Evolutionary conservation across 2,888 invertebrate species (phyloP).

Genomic region (Helicoverpa assulta): DNA sequence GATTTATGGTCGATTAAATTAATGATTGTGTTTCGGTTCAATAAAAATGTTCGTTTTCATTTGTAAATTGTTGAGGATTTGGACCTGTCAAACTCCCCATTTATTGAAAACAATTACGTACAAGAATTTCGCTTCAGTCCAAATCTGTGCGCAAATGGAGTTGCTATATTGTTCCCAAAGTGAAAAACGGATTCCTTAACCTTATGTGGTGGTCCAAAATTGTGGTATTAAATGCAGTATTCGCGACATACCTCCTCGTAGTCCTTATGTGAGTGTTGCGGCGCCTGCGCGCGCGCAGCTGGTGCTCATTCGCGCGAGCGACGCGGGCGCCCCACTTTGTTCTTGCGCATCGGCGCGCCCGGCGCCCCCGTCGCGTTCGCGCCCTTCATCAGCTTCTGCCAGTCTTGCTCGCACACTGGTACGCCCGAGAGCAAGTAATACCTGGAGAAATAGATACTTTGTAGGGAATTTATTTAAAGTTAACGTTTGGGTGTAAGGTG

Average conservation of each 20-base stretch:
- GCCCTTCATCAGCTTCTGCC: slow-evolving; percentile 97
- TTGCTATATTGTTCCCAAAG: neutral
- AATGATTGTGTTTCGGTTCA: slow-evolving; percentile 50
- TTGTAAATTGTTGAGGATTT: neutral
- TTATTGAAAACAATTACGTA: neutral
- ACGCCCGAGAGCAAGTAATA: slow-evolving; percentile 97
- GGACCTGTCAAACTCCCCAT: neutral
- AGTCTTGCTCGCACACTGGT: slow-evolving; percentile 98
- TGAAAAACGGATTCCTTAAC: neutral
- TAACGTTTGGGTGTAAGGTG: no score
- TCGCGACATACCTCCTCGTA: slow-evolving; percentile 82
- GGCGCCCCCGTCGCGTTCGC: slow-evolving; percentile 90
- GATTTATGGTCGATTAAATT: slow-evolving; percentile 55
- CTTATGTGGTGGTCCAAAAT: neutral
- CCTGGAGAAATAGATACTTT: slow-evolving; percentile 77
- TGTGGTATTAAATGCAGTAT: neutral
- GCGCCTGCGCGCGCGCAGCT: slow-evolving; percentile 70
- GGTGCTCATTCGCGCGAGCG: slow-evolving; percentile 96
- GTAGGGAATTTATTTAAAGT: no score
- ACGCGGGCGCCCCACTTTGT: slow-evolving; percentile 96
- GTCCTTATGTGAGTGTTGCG: slow-evolving; percentile 83
- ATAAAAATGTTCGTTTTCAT: slow-evolving; percentile 19
- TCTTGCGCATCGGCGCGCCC: slow-evolving; percentile 95
- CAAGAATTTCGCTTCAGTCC: neutral
- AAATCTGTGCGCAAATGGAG: neutral